Evolutionary conservation across 1,140 invertebrate genomes (phyloP).

Genomic region (Drosophila punjabiensis): DNA sequence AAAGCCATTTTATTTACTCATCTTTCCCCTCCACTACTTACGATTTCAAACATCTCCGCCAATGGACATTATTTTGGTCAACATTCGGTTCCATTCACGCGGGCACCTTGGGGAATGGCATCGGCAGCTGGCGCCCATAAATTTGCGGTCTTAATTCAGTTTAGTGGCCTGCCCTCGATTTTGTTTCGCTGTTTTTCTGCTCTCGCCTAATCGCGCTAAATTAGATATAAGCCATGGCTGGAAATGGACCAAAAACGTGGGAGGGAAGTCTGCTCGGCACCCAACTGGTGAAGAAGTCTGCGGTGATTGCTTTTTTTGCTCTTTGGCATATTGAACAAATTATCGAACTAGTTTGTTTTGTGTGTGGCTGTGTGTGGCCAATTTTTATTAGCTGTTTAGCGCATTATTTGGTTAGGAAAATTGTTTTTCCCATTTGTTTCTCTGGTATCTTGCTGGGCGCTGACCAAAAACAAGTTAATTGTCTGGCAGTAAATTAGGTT

Average conservation of each 20-base stretch:
- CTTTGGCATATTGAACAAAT: constrained; percentile 56
- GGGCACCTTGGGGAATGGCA: constrained; percentile 12
- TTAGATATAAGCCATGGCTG: constrained; percentile 38
- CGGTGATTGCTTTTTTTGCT: constrained; percentile 50
- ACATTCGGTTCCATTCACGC: constrained; percentile 13
- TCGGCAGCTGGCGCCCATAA: constrained; percentile 53
- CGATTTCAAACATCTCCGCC: background rate
- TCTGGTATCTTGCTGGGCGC: background rate
- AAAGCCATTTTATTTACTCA: constrained; percentile 1
- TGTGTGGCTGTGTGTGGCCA: constrained; percentile 50
- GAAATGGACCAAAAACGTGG: constrained; percentile 17
- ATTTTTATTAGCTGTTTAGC: constrained; percentile 71
- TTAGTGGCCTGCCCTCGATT: constrained; percentile 57
- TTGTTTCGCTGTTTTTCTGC: constrained; percentile 30
- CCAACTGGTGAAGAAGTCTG: constrained; percentile 20
- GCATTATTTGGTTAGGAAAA: constrained; percentile 62
- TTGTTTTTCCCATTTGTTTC: constrained; percentile 42
- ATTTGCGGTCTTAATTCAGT: constrained; percentile 71
- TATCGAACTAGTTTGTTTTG: constrained; percentile 71
- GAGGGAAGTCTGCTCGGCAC: constrained; percentile 23
- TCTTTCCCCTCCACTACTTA: background rate
- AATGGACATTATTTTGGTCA: constrained; percentile 52
- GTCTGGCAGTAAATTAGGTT: constrained; percentile 37
- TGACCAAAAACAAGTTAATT: constrained; percentile 41
- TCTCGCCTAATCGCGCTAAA: constrained; percentile 45